Conservation (phyloP, 1,140 invertebrate species). For the Ruditapes philippinarum region DNA sequence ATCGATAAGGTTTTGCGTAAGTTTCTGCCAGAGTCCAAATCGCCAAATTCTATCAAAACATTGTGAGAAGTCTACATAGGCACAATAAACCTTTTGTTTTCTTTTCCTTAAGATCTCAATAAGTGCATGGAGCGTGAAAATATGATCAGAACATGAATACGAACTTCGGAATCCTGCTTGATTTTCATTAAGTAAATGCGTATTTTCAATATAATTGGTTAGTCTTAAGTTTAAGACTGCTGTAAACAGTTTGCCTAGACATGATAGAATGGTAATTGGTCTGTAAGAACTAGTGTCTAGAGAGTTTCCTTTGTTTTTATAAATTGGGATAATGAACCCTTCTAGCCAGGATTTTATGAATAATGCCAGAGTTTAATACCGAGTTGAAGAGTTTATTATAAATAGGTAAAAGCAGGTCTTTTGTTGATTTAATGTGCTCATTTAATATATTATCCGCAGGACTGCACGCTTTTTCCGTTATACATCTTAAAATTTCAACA, state of each 20-base stretch:
- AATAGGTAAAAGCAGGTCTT: not conserved
- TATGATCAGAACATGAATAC: conserved; percentile 7
- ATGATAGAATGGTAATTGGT: conserved; percentile 62
- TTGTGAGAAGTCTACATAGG: conserved; percentile 29
- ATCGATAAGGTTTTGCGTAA: no score
- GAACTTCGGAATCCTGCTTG: conserved; percentile 36
- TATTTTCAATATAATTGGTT: conserved; percentile 2
- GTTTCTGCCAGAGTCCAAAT: no score
- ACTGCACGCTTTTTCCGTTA: conserved; percentile 5
- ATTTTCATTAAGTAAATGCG: conserved; percentile 35
- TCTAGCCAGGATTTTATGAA: conserved; percentile 22
- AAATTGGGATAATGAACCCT: conserved; percentile 42
- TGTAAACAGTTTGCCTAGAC: conserved; percentile 40
- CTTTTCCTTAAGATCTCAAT: conserved; percentile 1
- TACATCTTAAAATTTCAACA: conserved; percentile 31
- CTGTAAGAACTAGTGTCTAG: not conserved
- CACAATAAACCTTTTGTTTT: conserved; percentile 48
- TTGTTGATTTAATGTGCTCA: conserved; percentile 25
- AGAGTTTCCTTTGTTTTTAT: conserved; percentile 67
- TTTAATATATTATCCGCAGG: conserved; percentile 32
- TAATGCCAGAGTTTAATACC: conserved; percentile 2
- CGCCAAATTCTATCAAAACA: conserved; percentile 63
- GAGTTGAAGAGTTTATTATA: conserved; percentile 38
- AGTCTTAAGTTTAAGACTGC: not conserved
- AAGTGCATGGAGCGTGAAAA: conserved; percentile 20